Percentiles rank a stretch among this genome's conserved stretches.
Evolutionary conservation across 2,888 invertebrate genomes (phyloP).

Genomic region (Temnothorax rugatulus): DNA sequence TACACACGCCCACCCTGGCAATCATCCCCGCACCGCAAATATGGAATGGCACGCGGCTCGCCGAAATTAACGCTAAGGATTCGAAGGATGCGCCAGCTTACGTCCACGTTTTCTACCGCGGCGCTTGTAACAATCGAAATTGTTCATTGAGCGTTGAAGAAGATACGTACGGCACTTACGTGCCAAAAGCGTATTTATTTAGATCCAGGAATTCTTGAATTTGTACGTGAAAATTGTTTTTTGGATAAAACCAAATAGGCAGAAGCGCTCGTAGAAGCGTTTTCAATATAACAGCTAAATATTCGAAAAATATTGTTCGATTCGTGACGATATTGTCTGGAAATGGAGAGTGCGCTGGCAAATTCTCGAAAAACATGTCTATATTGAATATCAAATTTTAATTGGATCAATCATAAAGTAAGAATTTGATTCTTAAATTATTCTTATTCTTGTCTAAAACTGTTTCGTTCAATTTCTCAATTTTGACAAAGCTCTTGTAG

Average conservation of each 20-base stretch:
- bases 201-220: neutral
- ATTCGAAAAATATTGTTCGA: slow-evolving; percentile 11
- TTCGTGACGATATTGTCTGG: neutral
- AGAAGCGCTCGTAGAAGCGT: neutral
- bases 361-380: neutral
- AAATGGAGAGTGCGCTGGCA: neutral
- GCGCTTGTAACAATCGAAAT: slow-evolving; percentile 9
- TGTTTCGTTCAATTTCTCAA: neutral
- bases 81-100: neutral
- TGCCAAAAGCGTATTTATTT: neutral
- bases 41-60: slow-evolving; percentile 64
- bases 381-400: neutral
- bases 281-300: neutral
- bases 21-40: slow-evolving; percentile 58
- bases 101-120: neutral
- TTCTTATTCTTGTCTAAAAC: neutral
- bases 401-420: neutral
- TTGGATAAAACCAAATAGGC: neutral
- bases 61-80: slow-evolving; percentile 52
- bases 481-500: neutral
- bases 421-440: neutral
- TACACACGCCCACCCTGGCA: slow-evolving; percentile 20
- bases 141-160: neutral
- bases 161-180: neutral
- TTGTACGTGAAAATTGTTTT: neutral